Conservation (phyloP, 2,888 invertebrate species). For the Aelia acuminata region DNA sequence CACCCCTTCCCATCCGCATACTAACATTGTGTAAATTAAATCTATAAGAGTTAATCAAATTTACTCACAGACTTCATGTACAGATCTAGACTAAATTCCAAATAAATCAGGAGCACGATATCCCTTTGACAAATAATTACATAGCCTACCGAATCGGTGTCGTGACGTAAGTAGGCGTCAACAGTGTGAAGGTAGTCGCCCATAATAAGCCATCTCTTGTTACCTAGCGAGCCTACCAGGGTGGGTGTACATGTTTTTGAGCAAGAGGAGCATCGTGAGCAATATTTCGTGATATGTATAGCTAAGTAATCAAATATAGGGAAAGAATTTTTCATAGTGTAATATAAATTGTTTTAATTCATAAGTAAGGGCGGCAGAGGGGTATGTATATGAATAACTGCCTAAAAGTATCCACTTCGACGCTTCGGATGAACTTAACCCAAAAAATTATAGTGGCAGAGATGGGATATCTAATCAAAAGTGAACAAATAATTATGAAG, state of each 20-base stretch:
- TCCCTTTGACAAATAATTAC: neutral
- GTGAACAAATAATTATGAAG: neutral
- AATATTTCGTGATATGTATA: neutral
- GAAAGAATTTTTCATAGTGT: neutral
- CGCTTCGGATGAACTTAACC: too few relatives aligned
- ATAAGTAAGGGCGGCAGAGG: neutral
- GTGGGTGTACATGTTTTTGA: neutral
- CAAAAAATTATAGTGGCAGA: neutral
- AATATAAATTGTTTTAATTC: neutral
- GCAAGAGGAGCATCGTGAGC: neutral
- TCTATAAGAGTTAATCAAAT: neutral
- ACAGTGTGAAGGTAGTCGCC: neutral
- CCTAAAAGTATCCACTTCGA: neutral
- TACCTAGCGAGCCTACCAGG: neutral
- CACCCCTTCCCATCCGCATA: too few relatives aligned
- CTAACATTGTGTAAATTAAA: too few relatives aligned
- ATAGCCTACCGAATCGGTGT: neutral
- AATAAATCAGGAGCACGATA: neutral
- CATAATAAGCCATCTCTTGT: slow-evolving; percentile 14
- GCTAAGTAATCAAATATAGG: neutral
- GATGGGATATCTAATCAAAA: neutral
- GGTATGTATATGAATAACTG: neutral
- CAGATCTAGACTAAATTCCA: neutral
- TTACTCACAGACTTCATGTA: neutral
- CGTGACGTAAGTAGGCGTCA: neutral